Evolutionary conservation across 2,888 invertebrate species (phyloP).

Genomic region (Thysanoteuthis rhombus): DNA sequence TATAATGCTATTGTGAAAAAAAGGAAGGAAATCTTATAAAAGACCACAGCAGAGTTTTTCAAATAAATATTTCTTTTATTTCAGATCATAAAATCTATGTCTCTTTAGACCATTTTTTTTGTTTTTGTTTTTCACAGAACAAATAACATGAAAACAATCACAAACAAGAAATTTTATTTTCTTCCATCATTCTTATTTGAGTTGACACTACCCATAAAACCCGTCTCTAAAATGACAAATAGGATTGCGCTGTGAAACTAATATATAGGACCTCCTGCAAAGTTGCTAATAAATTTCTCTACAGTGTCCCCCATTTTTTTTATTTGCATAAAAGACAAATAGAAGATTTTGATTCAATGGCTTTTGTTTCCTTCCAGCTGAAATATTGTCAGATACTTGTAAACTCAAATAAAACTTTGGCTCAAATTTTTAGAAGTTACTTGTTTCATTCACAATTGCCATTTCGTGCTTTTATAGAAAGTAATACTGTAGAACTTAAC

Average conservation of each 20-base stretch:
- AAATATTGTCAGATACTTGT: neutral
- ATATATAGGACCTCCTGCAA: neutral
- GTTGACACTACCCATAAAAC: neutral
- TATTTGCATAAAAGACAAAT: neutral
- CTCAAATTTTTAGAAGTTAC: neutral
- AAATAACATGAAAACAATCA: neutral
- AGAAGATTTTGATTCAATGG: neutral
- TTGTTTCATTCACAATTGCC: neutral
- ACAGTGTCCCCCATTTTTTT: neutral
- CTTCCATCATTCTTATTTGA: neutral
- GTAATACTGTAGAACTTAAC: too few relatives aligned
- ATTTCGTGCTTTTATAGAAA: neutral
- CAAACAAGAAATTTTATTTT: neutral
- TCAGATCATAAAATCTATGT: neutral
- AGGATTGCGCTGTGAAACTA: neutral
- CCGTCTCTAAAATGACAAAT: neutral
- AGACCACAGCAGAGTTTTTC: neutral
- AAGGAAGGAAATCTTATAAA: neutral
- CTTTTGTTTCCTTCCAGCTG: neutral
- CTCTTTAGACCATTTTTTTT: neutral
- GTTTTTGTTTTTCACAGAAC: neutral
- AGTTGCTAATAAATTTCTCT: neutral
- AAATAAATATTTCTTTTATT: constrained; percentile 12
- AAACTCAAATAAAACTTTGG: neutral
- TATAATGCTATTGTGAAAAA: neutral